Evolutionary conservation across 2,113 vertebrate genomes (phyloP).

Genomic region (Sphaerodactylus townsendi): DNA sequence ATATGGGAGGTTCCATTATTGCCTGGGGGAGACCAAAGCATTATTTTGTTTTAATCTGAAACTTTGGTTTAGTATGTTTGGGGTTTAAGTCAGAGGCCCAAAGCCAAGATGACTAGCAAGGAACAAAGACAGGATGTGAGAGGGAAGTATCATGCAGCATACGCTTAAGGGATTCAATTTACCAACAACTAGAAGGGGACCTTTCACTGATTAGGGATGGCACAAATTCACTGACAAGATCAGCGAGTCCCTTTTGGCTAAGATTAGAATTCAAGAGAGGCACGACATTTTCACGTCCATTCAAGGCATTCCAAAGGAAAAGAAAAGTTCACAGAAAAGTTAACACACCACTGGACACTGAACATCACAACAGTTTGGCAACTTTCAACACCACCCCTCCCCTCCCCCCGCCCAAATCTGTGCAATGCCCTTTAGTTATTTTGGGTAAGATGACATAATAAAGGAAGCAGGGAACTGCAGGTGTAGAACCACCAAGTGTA

Average conservation of each 20-base stretch:
- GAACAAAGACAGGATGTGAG: conserved; percentile 56
- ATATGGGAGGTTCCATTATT: conserved; percentile 34
- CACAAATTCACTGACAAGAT: conserved; percentile 31
- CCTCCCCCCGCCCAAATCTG: conserved; percentile 18
- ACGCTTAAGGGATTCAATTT: conserved; percentile 59
- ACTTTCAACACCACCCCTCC: conserved; percentile 38
- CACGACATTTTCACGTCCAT: conserved; percentile 62
- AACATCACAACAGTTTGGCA: conserved; percentile 68
- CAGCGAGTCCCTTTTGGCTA: conserved; percentile 45
- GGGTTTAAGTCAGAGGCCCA: conserved; percentile 45
- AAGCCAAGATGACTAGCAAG: conserved; percentile 34
- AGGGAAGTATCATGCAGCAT: conserved; percentile 58
- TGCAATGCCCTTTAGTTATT: conserved; percentile 35
- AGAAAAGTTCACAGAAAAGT: conserved; percentile 56
- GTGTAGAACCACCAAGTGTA: not conserved
- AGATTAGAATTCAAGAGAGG: conserved; percentile 63
- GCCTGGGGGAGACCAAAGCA: conserved; percentile 37
- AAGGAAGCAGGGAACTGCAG: conserved; percentile 25
- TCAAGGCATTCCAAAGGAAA: conserved; percentile 67
- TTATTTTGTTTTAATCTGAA: conserved; percentile 39
- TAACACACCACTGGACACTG: conserved; percentile 63
- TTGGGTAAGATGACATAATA: conserved; percentile 37
- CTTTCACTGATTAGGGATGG: conserved; percentile 47
- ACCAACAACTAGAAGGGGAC: conserved; percentile 51
- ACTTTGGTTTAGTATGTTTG: conserved; percentile 40